These are phyloP conservation scores for Eueides isabella DNA, from an alignment of 1,140 invertebrate genomes.

Conservation along the genomic window DNA sequence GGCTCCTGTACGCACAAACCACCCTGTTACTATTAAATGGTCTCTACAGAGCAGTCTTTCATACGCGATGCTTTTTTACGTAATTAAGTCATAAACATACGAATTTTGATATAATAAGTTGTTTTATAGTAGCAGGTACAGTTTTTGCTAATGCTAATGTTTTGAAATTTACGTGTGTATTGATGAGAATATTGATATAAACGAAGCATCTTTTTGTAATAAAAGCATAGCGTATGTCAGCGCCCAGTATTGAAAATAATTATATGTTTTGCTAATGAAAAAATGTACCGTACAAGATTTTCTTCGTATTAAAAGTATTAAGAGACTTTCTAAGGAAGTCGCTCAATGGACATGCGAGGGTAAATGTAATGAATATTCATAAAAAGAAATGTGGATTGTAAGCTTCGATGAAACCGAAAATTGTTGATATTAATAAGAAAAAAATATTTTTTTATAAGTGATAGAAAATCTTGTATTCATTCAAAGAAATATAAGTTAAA, in stretches of 20 bases:
- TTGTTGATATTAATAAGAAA: conserved; percentile 3
- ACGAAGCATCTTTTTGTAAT: conserved; percentile 32
- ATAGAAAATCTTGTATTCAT: conserved; percentile 35
- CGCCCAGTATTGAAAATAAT: conserved; percentile 21
- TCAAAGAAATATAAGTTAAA: conserved; percentile 18
- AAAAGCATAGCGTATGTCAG: conserved; percentile 44
- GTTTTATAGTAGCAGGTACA: conserved; percentile 28
- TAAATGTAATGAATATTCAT: conserved; percentile 45
- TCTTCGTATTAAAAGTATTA: conserved; percentile 37
- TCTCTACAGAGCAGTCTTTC: conserved; percentile 26
- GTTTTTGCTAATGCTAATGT: neutral
- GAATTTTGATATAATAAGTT: neutral
- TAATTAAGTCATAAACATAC: neutral
- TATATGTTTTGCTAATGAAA: conserved; percentile 36
- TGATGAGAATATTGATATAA: conserved; percentile 13
- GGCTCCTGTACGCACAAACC: conserved; percentile 80
- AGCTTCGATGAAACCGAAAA: conserved; percentile 23
- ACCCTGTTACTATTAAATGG: conserved; percentile 66
- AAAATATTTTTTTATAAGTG: neutral
- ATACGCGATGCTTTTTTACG: conserved; percentile 39
- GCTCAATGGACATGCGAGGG: conserved; percentile 35
- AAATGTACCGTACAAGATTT: conserved; percentile 44
- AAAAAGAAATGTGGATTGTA: conserved; percentile 31
- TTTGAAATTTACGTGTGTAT: neutral
- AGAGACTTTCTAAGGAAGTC: conserved; percentile 38